Evolutionary conservation across 2,888 invertebrate genomes (phyloP), one percentile per base, ranked within the genome.

Genomic region (Bruchidius siliquastri): DNA sequence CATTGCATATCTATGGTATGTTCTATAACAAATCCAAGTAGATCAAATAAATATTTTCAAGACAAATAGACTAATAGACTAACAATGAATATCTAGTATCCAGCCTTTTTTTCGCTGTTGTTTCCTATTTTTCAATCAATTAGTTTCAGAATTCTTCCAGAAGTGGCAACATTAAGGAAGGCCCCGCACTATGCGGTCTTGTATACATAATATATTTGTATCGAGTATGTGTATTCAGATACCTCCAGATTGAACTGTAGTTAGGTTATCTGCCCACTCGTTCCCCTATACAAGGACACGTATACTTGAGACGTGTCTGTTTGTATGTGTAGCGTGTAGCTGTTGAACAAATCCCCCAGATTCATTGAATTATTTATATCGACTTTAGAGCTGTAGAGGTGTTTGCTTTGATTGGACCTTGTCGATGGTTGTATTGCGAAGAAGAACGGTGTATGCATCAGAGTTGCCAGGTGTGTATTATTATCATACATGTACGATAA

Each of bases 141-240:
- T 13, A 49, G 49, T 49, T 49, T 8, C 49, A 49, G 49, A 49
- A 49, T 49, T 18, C 49, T 49, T 49, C 49, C 18, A 4, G 49
- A 49, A 49, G 6, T 49, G 49, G 49, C 49, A 49, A 49, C 83
- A 80, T 80, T 78, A 82, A 84, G 84, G 81, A 84, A 82, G 84
- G 84, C 81, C 84, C 84, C 82, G 84, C 82, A 83, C 84, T 83
- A 84, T 84, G 79, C 83, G 83, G 83, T 82, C 85, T 86, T 86
- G 86, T 86, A 86, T 85, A 86, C n/a, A n/a, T n/a, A n/a, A n/a
- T n/a, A n/a, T 86, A 87, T 87, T 86, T 86, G 87, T 87, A 86
- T 85, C 85, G 73, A 70, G 84, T 82, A 13, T 84, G 84, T 85
- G 85, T 85, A 84, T 84, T 49, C 84, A 85, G 86, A 86, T 86